Conservation (phyloP, 1,140 invertebrate genomes). For the Pseudomyrmex gracilis region DNA sequence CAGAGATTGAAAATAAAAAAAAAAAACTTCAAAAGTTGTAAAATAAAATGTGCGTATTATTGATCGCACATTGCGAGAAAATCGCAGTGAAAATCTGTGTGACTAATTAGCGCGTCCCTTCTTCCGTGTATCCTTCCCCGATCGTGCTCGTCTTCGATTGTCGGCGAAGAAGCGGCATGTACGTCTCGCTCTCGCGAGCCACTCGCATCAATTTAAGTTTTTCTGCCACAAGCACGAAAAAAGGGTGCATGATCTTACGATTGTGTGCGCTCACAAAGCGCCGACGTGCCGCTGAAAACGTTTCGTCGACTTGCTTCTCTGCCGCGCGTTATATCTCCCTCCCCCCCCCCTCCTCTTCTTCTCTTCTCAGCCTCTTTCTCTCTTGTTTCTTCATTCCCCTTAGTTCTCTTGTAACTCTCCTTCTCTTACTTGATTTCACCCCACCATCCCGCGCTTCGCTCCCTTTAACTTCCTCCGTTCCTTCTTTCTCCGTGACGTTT, state of each 20-base stretch:
- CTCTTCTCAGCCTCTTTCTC: slow-evolving; percentile 53
- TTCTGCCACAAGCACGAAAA: slow-evolving; percentile 76
- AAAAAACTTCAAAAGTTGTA: too few relatives aligned
- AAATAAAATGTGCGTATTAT: slow-evolving; percentile 16
- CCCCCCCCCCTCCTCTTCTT: slow-evolving; percentile 49
- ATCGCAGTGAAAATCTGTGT: slow-evolving; percentile 29
- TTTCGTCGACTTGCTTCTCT: slow-evolving; percentile 75
- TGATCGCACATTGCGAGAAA: slow-evolving; percentile 33
- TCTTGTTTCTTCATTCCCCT: slow-evolving; percentile 43
- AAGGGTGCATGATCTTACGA: slow-evolving; percentile 82
- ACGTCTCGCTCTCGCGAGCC: slow-evolving; percentile 65
- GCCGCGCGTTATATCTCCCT: slow-evolving; percentile 67
- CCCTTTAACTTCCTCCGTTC: slow-evolving; percentile 58
- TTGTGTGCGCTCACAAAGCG: slow-evolving; percentile 82
- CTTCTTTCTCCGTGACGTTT: slow-evolving; percentile 76
- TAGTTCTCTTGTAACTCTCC: slow-evolving; percentile 66
- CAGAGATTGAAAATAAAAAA: too few relatives aligned
- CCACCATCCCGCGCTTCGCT: slow-evolving; percentile 50
- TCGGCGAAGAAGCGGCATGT: slow-evolving; percentile 56
- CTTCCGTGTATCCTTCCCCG: slow-evolving; percentile 32
- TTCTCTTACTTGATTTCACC: slow-evolving; percentile 62
- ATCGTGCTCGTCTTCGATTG: slow-evolving; percentile 52
- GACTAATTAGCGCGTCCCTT: slow-evolving; percentile 66
- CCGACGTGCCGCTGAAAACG: slow-evolving; percentile 82
- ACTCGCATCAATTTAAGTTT: slow-evolving; percentile 83